These are phyloP conservation scores for Paramisgurnus dabryanus DNA, from an alignment of 2,113 vertebrate genomes.

Conservation along the genomic window DNA sequence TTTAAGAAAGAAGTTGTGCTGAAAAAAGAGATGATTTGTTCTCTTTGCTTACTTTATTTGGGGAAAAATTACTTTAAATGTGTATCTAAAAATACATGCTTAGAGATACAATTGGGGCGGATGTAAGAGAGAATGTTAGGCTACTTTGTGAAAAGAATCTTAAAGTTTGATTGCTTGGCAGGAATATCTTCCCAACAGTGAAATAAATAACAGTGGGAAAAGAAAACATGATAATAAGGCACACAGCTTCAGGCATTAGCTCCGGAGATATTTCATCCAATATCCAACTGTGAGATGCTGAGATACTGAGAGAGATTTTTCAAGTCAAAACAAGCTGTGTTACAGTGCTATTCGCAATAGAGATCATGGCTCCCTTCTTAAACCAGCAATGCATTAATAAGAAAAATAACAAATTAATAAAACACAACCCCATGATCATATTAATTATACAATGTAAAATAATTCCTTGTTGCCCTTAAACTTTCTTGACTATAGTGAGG, in stretches of 20 bases:
- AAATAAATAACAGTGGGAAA: constrained; percentile 28
- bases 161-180: background rate
- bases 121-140: background rate
- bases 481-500: too few species aligned
- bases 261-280: constrained; percentile 13
- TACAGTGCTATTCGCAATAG: constrained; percentile 14
- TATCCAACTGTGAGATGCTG: constrained; percentile 10
- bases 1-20: background rate
- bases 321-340: constrained; percentile 20
- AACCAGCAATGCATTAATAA: background rate
- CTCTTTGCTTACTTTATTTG: background rate
- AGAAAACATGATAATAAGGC: constrained; percentile 16
- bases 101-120: background rate
- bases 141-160: background rate
- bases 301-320: constrained; percentile 21
- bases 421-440: too few species aligned
- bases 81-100: constrained; percentile 7
- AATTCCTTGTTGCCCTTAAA: too few species aligned
- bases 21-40: background rate
- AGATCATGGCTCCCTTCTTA: background rate
- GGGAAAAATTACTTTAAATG: background rate
- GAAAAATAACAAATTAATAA: too few species aligned
- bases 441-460: too few species aligned
- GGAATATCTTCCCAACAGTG: constrained; percentile 3
- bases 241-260: constrained; percentile 30